Base-by-base conservation (phyloP, 2,113 vertebrate genomes). In the Hemibagrus wyckioides region DNA sequence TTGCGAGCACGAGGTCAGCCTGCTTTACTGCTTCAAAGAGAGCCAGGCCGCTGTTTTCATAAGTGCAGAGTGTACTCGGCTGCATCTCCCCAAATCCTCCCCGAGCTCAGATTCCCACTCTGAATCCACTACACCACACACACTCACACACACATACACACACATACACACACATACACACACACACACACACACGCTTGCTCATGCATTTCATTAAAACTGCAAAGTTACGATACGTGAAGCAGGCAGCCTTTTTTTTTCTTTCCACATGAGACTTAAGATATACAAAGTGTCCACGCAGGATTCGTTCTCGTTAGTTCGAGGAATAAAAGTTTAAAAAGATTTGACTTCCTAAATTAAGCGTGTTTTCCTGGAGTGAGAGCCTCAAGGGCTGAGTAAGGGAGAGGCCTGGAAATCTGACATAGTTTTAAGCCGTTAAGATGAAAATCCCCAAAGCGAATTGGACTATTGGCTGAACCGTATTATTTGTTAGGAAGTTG, bases 21-120 rank as follows among this genome's bases (percentile, higher is more conserved):
- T 81, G 86, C 82, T 88, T 91, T 90, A 84, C 63, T 33, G 82
- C 88, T 90, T 91, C 90, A 90, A 90, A 90, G 88, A 80, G 80
- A 88, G 81, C 71, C 52, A 91, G 77, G 82, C 80, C 86, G 83
- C 90, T 91, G 88, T 92, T 91, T 92, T 91, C 82, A 91, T 90
- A 91, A 91, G 82, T 86, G 80, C 73, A 71, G 88, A 90, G 85
- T 92, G 90, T 92, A 30, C 28, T 83, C 83, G 83, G 88, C 85
- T 84, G 86, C 71, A 33, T 90, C 89, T 90, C 79, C 86, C 65
- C 33, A 65, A 86, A 44, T 85, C 89, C 86, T 83, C 88, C 88
- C 83, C 39, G 54, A 54, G 75, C 82, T 90, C 84, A 83, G 75
- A 73, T 88, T 87, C 71, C 52, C 30, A 75, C 80, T 80, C 69